Conservation (phyloP, 2,113 vertebrate species). For the Rutilus rutilus region DNA sequence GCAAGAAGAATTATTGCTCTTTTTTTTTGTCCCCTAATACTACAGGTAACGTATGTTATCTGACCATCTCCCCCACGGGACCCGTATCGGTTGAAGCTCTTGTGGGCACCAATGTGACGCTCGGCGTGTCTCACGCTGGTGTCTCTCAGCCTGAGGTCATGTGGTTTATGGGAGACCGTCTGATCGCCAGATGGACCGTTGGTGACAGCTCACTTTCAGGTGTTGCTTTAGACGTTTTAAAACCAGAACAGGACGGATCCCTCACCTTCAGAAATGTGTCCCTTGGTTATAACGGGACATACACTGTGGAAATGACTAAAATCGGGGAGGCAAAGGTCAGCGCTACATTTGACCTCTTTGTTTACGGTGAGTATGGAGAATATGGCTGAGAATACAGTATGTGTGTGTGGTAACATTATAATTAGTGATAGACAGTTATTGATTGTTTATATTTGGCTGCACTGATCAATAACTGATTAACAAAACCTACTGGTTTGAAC, state of each 20-base stretch:
- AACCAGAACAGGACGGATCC: constrained; percentile 60
- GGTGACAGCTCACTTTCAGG: not conserved
- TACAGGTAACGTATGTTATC: constrained; percentile 57
- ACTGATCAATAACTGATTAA: not conserved
- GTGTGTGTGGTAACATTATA: not conserved
- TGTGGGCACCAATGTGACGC: constrained; percentile 65
- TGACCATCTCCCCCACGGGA: constrained; percentile 57
- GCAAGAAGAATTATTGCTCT: not conserved
- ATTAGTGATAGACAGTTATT: not conserved
- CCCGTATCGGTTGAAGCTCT: constrained; percentile 31
- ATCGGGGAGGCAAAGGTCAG: constrained; percentile 48
- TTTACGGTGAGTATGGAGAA: constrained; percentile 70
- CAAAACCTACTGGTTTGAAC: not conserved
- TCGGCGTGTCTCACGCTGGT: constrained; percentile 64
- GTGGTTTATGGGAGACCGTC: constrained; percentile 60
- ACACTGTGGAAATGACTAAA: constrained; percentile 65
- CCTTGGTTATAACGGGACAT: constrained; percentile 47
- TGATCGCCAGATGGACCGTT: constrained; percentile 66
- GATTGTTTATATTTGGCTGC: not conserved
- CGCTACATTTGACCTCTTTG: constrained; percentile 62
- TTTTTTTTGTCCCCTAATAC: not conserved
- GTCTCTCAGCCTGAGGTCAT: constrained; percentile 56
- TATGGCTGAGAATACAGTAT: not conserved
- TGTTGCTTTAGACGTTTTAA: constrained; percentile 51
- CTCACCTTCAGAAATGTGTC: constrained; percentile 66